Base-by-base conservation (phyloP, 2,113 vertebrate species). In the Dicentrarchus labrax region DNA sequence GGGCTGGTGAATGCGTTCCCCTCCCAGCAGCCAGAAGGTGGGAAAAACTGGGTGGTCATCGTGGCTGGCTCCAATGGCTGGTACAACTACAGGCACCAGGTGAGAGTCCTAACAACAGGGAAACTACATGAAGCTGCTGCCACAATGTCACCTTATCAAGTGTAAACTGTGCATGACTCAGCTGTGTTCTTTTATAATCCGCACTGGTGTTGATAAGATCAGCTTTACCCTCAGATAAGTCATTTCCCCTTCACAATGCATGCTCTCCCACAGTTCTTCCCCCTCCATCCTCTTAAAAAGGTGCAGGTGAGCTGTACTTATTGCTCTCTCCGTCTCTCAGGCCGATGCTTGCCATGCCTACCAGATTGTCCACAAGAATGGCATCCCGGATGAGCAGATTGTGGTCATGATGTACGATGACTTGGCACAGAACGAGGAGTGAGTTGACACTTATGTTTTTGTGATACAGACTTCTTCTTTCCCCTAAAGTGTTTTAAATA, bases 371-470 rank as follows among this genome's bases (percentile, higher is more conserved):
- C 97, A 97, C 92, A 94, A 90, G 12, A 98, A 99, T 1, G 98
- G 98, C 13, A 94, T 99, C 80, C 98, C 98, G 0, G 98, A 99
- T 2, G 97, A 99, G 89, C 98, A 97, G 94, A 97, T 99, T 8
- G 65, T 99, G n/a, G 96, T 99, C 54, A 99, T 99, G 98, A 99
- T 99, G 98, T 99, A 97, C 0, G 98, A 99, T 16, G 98, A 99
- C 92, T 96, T 99, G 68, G 98, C 98, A 53, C 19, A 96, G 5
- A 95, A 90, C 21, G 87, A 96, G 0, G 76, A 96, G 98, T 99
- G 92, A 98, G 98, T 98, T 74, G 1, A 19, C 41, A 4, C 7
- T 56, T 47, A 41, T 12, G 0, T 69, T 51, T 65, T 41, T 60
- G 0, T 56, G 4, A 51, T 51, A 6, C 8, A 39, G 0, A 67